Base-by-base conservation (phyloP, 2,888 invertebrate species). In the Limnephilus rhombicus region DNA sequence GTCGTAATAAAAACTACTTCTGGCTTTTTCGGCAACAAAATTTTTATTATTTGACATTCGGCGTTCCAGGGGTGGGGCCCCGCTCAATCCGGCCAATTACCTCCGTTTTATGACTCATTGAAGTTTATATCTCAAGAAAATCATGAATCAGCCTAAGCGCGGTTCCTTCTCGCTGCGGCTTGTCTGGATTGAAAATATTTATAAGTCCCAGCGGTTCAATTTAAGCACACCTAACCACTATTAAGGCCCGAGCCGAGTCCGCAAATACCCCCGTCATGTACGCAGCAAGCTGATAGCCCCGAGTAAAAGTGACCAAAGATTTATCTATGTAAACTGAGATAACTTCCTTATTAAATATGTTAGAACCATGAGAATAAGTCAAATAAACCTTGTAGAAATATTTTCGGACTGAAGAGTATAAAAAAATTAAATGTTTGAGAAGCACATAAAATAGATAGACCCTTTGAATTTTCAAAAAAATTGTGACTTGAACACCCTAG, bases 101-200 rank as follows among this genome's bases (percentile, higher is more conserved):
- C 90, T 82, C 82, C 90, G 24, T 82, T 90, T 90, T 90, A 90
- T 90, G 90, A 90, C 90, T 90, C 90, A 90, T 90, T 90, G 90
- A 90, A 90, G 90, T 90, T 90, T 90, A 91, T 91, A 91, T 88
- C 91, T 91, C 88, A 91, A 91, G 88, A 91, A 88, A 83, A 37
- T 89, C 89, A 89, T 89, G 91, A 91, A 85, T 91, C 91, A 89
- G 80, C 91, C 91, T 80, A 45, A 45, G 87, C 81, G 49, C 24
- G 87, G 82, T 29, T 68, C 41, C 90, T 18, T 31, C 87, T 41
- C 86, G 90, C 81, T 83, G 83, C 90, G 85, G 86, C 89, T 90
- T 92, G 93, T 92, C 92, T 83, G 92, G 93, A 90, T 92, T 92
- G 90, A 93, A 93, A 93, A 93, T 93, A 93, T 93, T 93, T 93